phyloP scores from a whole-genome alignment of 92 coral and sea anemone species.

The Actinostola sp. region DNA sequence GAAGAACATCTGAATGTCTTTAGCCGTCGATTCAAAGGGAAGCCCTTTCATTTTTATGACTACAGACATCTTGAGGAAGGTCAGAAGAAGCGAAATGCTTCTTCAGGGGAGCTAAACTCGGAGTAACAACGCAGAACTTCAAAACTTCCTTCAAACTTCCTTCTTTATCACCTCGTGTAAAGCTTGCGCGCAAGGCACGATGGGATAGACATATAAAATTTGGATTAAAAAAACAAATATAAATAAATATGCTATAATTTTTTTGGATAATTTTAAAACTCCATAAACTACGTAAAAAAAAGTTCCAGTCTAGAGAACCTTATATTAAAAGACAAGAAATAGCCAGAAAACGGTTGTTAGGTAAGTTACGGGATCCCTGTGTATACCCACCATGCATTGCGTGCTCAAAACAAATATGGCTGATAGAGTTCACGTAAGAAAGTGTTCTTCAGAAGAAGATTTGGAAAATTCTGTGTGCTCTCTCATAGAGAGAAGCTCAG shows the following conservation, averaged over 20 bases:
- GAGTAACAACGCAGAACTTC: too few species aligned
- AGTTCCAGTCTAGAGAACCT: neutral
- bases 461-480: conserved; percentile 78
- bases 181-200: neutral
- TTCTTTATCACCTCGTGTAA: too few species aligned
- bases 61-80: conserved; percentile 68
- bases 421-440: neutral
- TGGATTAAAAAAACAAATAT: neutral
- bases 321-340: too few species aligned
- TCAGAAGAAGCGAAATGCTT: neutral
- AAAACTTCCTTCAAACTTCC: too few species aligned
- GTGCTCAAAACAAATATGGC: conserved; percentile 60
- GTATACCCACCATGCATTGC: conserved; percentile 21
- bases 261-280: too few species aligned
- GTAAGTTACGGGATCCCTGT: conserved; percentile 35
- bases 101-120: neutral
- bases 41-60: conserved; percentile 95
- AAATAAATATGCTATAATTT: too few species aligned
- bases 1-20: conserved; percentile 80
- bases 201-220: neutral
- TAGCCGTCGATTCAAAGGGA: conserved; percentile 86
- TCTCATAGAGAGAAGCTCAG: conserved; percentile 75
- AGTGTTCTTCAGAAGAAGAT: conserved; percentile 65
- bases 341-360: too few species aligned
- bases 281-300: too few species aligned